Evolutionary conservation across 2,888 invertebrate genomes (phyloP), one percentile per base, ranked within the genome.

Genomic region (Stramonita haemastoma): DNA sequence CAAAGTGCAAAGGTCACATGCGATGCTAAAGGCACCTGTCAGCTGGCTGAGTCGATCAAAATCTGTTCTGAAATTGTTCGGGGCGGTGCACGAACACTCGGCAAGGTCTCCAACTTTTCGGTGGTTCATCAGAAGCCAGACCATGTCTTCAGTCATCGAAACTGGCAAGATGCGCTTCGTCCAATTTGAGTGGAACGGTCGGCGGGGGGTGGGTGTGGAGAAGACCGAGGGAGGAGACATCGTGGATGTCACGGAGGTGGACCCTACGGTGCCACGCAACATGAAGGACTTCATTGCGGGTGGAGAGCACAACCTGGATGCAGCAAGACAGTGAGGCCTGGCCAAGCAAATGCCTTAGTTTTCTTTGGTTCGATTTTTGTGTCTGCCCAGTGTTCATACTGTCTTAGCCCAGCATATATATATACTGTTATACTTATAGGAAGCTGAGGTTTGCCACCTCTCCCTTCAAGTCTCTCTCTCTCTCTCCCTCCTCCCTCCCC

Each of bases 221-320:
- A 89, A 93, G 17, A 84, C 87, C n/a, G 91, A 91, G 34, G 93
- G 93, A 60, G 94, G 94, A 13, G 93, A 94, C 66, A 90, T 95
- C 19, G 93, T 94, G 66, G 94, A 95, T 88, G 89, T 95, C 46
- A 92, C 90, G 46, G 92, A 90, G 26, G 92, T 90, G 57, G 93
- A 94, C 87, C 66, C 92, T 29, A 90, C 89, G 15, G 88, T 95
- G 32, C 93, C 94, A 26, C 88, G 87, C 87, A 92, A 93, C 90
- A 93, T 94, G 93, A 90, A 92, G 56, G 92, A 91, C 56, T 94
- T 94, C 91, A 92, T 95, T 36, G 93, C 92, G 77, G 93, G 92
- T 11, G 94, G 93, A 34, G 91, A 92, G 22, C 60, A 86, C n/a
- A 91, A 91, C 86, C 73, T 94, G 57, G 85, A 88, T n/a, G 91